Base-by-base conservation (phyloP, 1,140 invertebrate genomes). In the Pteromalus puparum region DNA sequence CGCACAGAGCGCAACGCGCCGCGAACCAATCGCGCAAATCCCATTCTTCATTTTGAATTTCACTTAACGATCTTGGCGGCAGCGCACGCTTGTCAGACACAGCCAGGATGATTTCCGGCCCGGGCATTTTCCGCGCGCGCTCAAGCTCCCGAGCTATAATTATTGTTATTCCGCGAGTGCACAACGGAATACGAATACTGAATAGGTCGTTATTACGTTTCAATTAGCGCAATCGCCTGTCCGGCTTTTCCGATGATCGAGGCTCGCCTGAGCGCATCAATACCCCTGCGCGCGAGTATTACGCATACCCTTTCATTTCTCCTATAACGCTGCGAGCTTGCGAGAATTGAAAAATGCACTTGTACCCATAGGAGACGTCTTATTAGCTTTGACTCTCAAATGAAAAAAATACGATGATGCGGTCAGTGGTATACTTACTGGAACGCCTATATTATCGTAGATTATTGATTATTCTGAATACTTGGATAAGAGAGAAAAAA, bases 191-290 rank as follows among this genome's bases (percentile, higher is more conserved):
- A 48, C 38, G 74, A 83, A 77, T 83, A 53, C 61, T 84, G 76
- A 84, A 84, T 84, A 74, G 82, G 18, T 84, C 82, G 82, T 84
- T 84, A 84, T 84, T 84, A 79, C 82, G 76, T 79, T 84, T 79
- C 76, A 84, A 84, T 79, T 84, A 79, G 76, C 61, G 74, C 38
- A 77, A 77, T 83, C 75, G 38, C 73, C 5, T 77, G 74, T 77
- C 72, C 38, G 24, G 74, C n/a, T 77, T 82, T 68, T 30, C 74
- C 61, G 73, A 61, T 42, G 7, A 82, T 82, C 81, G 72, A 2
- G 53, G 53, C 53, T 61, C 18, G 15, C 21, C 67, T n/a, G 28
- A 42, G 26, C 42, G 18, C 77, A 68, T 68, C 77, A 46, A 67
- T 68, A 42, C 24, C 12, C 34, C 12, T 34, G 18, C 21, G 4